Evolutionary conservation across 2,888 invertebrate species (phyloP).

Genomic region (Ophonus ardosiacus): DNA sequence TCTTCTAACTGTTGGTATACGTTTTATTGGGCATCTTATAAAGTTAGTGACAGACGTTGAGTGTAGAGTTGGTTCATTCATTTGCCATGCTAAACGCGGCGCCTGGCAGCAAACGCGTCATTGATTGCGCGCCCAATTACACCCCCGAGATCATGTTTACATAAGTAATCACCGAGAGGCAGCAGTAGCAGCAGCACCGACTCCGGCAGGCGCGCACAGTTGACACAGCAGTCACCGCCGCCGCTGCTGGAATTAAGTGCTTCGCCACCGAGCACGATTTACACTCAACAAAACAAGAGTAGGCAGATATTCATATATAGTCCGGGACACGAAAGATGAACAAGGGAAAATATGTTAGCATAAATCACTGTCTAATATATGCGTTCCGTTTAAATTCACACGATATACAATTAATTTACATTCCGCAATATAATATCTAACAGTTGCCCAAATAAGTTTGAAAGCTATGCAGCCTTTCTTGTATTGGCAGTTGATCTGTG

Average conservation of each 20-base stretch:
- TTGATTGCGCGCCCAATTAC: conserved; percentile 77
- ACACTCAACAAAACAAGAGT: conserved; percentile 18
- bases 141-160: conserved; percentile 76
- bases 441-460: too few species aligned
- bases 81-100: conserved; percentile 65
- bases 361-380: too few species aligned
- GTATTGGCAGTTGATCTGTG: too few species aligned
- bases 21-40: too few species aligned
- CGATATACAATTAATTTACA: too few species aligned
- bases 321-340: too few species aligned
- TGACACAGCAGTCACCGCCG: conserved; percentile 46
- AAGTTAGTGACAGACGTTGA: neutral
- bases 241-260: conserved; percentile 75
- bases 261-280: conserved; percentile 66
- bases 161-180: conserved; percentile 74
- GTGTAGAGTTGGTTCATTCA: conserved; percentile 20
- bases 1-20: too few species aligned
- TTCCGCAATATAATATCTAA: too few species aligned
- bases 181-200: neutral
- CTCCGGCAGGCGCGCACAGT: conserved; percentile 6
- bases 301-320: too few species aligned
- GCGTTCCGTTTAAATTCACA: too few species aligned
- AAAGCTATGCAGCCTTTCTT: too few species aligned
- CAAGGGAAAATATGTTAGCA: too few species aligned
- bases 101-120: conserved; percentile 73